A percentile compares a stretch with the other conserved stretches of the same genome.
Conservation (phyloP, 35 echinoderm and acorn worm genomes). For the Holothuria glaberrima region DNA sequence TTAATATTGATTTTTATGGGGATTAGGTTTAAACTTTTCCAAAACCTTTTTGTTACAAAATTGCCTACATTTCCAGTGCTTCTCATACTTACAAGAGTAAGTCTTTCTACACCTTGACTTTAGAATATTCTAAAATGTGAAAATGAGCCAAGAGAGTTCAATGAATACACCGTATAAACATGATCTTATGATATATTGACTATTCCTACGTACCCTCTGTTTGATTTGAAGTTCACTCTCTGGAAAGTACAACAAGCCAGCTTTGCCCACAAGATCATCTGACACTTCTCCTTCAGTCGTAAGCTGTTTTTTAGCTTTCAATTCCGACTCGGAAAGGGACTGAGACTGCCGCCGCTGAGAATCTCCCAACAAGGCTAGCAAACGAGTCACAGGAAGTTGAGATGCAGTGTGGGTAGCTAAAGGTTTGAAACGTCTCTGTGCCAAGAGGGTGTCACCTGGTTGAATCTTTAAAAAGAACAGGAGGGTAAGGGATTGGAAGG, state of each 20-base stretch:
- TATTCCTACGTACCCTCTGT: conserved; percentile 57
- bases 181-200: no score
- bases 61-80: no score
- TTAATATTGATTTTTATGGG: no score
- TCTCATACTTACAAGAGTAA: no score
- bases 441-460: conserved; percentile 57
- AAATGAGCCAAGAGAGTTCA: no score
- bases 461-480: conserved; percentile 46
- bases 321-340: conserved; percentile 74
- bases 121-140: no score
- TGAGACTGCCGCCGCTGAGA: conserved; percentile 64
- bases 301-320: conserved; percentile 86
- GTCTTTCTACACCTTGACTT: no score
- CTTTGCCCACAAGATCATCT: conserved; percentile 72
- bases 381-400: conserved; percentile 62
- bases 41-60: no score
- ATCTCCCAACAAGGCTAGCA: conserved; percentile 73
- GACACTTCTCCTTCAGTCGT: conserved; percentile 57
- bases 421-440: conserved; percentile 77
- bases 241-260: conserved; percentile 77
- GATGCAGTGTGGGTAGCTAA: conserved; percentile 64
- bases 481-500: neutral
- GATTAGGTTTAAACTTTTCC: no score
- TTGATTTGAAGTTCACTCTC: conserved; percentile 51
- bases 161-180: no score